Conservation (phyloP, 2,113 vertebrate genomes). For the Sinocyclocheilus anophthalmus region DNA sequence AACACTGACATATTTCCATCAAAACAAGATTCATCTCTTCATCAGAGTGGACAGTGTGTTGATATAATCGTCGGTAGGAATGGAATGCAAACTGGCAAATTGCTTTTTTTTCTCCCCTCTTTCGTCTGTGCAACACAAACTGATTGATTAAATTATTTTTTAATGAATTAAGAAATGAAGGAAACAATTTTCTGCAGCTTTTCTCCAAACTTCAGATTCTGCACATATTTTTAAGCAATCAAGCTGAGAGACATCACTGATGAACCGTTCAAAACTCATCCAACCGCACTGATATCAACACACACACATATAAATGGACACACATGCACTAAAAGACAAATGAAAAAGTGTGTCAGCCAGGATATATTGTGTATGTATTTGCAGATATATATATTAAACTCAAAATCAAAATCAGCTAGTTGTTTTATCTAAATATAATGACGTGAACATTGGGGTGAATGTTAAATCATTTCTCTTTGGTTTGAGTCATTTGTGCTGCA, state of each 20-base stretch:
- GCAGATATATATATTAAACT: too few species aligned
- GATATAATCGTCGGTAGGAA: slow-evolving; percentile 84
- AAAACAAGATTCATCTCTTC: slow-evolving; percentile 94
- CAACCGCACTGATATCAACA: neutral
- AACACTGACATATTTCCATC: slow-evolving; percentile 85
- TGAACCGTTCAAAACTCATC: neutral
- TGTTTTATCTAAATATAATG: neutral
- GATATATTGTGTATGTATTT: too few species aligned
- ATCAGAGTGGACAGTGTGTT: slow-evolving; percentile 77
- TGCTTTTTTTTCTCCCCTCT: slow-evolving; percentile 66
- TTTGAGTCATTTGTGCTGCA: neutral
- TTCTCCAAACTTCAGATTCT: slow-evolving; percentile 40
- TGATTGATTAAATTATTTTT: slow-evolving; percentile 55
- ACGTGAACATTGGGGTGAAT: too few species aligned
- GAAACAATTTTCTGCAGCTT: slow-evolving; percentile 53
- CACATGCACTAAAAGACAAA: neutral
- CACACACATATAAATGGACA: neutral
- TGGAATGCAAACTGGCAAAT: slow-evolving; percentile 85
- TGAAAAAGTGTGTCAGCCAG: too few species aligned
- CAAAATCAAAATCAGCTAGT: neutral
- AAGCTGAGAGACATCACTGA: neutral
- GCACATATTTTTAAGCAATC: slow-evolving; percentile 43
- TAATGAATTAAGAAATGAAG: slow-evolving; percentile 60
- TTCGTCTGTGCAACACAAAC: slow-evolving; percentile 70
- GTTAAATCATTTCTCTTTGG: too few species aligned